Percentiles rank a stretch among this genome's conserved stretches.
Conservation (phyloP, 2,113 vertebrate genomes). For the western clawed frog (Xenopus tropicalis) region UCB_Xtro_10.0 CM004443.2:101757501-101758000, state of each 20-base stretch:
- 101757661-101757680: constrained; percentile 48
- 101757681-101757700: constrained; percentile 54
- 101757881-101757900: background rate
- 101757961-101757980: constrained; percentile 34
- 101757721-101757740: constrained; percentile 15
- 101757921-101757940: constrained; percentile 11
- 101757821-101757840: constrained; percentile 8
- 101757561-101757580: background rate
- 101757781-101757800: constrained; percentile 20
- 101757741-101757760: background rate
- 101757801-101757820: constrained; percentile 7
- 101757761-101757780: constrained; percentile 10
- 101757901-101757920: background rate
- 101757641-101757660: constrained; percentile 60
- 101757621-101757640: constrained; percentile 65
- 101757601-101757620: constrained; percentile 29
- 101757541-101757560: background rate
- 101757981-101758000: background rate
- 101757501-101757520: background rate
- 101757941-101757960: background rate
- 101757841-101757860: constrained; percentile 10
- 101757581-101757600: background rate
- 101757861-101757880: background rate
- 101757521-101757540: background rate
- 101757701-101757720: constrained; percentile 42